Conservation (phyloP, 2,113 vertebrate genomes). For the Hemicordylus capensis region DNA sequence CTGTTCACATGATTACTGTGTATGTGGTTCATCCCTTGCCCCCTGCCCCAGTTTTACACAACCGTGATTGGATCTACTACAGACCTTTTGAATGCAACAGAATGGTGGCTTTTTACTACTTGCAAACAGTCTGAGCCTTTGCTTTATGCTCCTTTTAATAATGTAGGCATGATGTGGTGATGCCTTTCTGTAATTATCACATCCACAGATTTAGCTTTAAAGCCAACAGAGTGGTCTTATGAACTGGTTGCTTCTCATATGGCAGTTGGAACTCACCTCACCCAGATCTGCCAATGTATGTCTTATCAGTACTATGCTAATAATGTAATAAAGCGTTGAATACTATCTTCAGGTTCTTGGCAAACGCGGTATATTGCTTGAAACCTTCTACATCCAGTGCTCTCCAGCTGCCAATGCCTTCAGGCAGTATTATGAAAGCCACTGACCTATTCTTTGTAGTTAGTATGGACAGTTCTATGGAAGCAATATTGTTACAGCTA, state of each 20-base stretch:
- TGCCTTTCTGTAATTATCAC: neutral
- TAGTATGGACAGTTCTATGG: neutral
- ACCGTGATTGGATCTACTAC: neutral
- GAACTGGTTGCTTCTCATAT: neutral
- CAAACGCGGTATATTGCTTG: neutral
- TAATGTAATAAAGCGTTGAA: slow-evolving; percentile 28
- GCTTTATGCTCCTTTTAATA: slow-evolving; percentile 13
- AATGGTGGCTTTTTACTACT: neutral
- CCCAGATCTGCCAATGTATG: slow-evolving; percentile 2
- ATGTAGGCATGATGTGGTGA: neutral
- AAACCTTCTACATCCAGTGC: neutral
- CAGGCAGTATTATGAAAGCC: neutral
- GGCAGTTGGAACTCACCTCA: slow-evolving; percentile 18
- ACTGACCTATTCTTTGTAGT: neutral
- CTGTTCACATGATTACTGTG: neutral
- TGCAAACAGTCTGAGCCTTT: neutral
- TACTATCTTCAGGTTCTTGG: slow-evolving; percentile 15
- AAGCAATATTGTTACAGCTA: neutral
- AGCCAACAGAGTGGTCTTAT: neutral
- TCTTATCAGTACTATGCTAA: neutral
- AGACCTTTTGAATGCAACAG: neutral
- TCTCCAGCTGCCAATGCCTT: neutral
- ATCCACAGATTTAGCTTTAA: neutral
- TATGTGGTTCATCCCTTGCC: neutral
- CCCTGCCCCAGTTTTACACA: neutral